Base-by-base conservation (phyloP, 2,113 vertebrate species). In the Alaudala cheleensis region DNA sequence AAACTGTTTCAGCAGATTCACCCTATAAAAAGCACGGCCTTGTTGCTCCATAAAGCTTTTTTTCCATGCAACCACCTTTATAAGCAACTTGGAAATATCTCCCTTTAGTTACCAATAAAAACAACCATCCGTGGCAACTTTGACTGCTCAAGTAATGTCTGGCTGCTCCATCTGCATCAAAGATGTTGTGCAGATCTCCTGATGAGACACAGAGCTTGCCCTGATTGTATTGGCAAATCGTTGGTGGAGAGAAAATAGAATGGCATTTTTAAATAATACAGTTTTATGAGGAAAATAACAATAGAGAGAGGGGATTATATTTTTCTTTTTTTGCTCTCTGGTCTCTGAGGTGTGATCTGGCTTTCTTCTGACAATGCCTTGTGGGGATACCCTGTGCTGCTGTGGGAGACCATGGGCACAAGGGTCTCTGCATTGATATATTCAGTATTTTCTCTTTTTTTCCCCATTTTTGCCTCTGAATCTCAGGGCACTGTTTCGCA, bases 391-490 rank as follows among this genome's bases (percentile, higher is more conserved):
- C 39, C 12, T 0, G 0, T 6, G 5, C 29, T 3, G 2, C 19
- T 34, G 17, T 2, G 4, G 20, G 23, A 81, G 34, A 62, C 15
- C 1, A 4, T 0, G 10, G n/a, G 33, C 42, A 67, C 19, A 28
- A 1, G 0, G 7, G 33, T 47, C 11, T 74, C 33, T 50, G 6
- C 2, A 2, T 0, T 0, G 2, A 47, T 15, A 6, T 1, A 1
- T 26, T 44, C 2, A 2, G 2, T 42, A 49, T n/a, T 79, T 79
- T 49, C 15, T 25, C 39, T 67, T 77, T 73, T 28, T 28, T 14
- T 1, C 33, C 16, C 16, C 51, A 9, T 69, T 33, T 86, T 95
- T 81, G 24, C 7, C 3, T 0, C 28, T 89, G 49, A 79, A 67
- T 74, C 34, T 69, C 73, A 44, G 18, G 18, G 9, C n/a, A 26